Base-by-base conservation (phyloP, 2,888 invertebrate genomes). In the Melinaea menophilus region DNA sequence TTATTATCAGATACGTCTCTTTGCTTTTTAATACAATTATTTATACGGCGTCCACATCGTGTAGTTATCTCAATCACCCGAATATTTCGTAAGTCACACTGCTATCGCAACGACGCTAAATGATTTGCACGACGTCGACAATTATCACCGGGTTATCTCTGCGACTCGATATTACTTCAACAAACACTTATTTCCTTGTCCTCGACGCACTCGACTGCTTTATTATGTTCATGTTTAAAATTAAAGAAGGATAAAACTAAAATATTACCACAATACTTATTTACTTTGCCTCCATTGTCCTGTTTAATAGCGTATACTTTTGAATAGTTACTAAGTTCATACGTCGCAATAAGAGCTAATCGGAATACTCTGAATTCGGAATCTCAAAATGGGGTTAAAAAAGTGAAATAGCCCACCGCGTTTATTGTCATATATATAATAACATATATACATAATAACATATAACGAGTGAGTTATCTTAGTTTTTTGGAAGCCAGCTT, bases 51-150 rank as follows among this genome's bases (percentile, higher is more conserved):
- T 41, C 9, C 11, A 41, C 11, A 9, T 41, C 5, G 9, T 41
- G 2, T 41, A 41, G 7, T 9, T 41, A 41, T 41, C 41, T 9
- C 41, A 41, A 60, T 59, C 51, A 63, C 46, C 5, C 22, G 35
- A 57, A 31, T 63, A 31, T 59, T 56, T 63, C 56, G 33, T 57
- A 60, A 59, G 56, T 57, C 55, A 46, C 13, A 51, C 22, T 22
- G 45, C 57, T 67, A 59, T 62, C 64, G 56, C 51, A 46, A n/a
- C 37, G 56, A 62, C 35, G 51, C 64, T 58, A 41, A 58, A 57
- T 67, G 57, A 67, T 64, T 64, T 62, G 60, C 62, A 62, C 48
- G 51, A 55, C 37, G 37, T 35, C 55, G 58, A 59, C 55, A 62
- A 64, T 59, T 61, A 61, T 58, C 59, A 67, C 2, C 2, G 51